These are phyloP conservation scores for Sturnus vulgaris DNA, from an alignment of 2,113 vertebrate species.

Conservation along the genomic window DNA sequence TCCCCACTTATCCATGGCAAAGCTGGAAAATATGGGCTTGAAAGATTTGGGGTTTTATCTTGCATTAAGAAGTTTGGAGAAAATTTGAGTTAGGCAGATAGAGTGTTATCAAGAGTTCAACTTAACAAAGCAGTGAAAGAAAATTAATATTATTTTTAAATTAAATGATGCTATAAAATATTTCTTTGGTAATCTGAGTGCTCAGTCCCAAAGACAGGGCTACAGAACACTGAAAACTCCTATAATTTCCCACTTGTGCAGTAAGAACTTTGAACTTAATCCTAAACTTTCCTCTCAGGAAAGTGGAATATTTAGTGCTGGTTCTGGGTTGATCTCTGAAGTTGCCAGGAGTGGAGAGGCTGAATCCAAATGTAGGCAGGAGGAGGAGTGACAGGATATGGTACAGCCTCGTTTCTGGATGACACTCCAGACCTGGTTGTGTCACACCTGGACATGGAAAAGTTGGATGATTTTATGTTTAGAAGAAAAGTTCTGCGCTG, in stretches of 20 bases:
- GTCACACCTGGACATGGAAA: background rate
- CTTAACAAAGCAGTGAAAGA: background rate
- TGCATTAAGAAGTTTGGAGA: background rate
- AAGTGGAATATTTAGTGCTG: background rate
- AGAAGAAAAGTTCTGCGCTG: background rate
- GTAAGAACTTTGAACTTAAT: background rate
- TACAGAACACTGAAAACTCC: background rate
- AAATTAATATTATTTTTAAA: background rate
- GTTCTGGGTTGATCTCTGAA: background rate
- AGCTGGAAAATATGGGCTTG: background rate
- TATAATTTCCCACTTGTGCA: background rate
- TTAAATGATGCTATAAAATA: background rate
- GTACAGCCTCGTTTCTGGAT: background rate
- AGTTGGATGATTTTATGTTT: background rate
- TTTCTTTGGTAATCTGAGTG: background rate
- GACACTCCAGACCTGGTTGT: background rate
- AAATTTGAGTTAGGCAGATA: background rate
- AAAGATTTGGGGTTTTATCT: background rate
- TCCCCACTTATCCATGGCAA: background rate
- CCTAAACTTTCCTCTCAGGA: background rate
- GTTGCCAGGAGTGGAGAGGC: accelerated
- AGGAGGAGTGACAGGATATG: background rate
- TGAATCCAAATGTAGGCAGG: background rate
- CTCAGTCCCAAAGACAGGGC: background rate
- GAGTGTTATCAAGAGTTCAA: background rate